Conservation (phyloP, 2,888 invertebrate species). For the Parnassius apollo region DNA sequence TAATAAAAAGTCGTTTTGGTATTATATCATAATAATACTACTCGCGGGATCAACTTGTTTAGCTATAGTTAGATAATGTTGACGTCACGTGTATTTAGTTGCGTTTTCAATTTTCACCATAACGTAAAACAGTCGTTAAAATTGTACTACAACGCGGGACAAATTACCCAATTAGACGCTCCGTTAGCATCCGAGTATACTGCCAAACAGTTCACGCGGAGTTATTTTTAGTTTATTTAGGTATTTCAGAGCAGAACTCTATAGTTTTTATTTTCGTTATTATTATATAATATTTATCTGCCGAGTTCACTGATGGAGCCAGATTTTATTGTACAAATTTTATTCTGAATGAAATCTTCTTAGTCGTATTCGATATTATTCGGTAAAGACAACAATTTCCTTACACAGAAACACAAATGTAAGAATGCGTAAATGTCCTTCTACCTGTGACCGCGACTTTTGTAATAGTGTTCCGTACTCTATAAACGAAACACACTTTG, state of each 20-base stretch:
- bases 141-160: constrained; percentile 1
- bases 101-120: not conserved
- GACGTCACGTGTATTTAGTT: not conserved
- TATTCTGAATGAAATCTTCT: not conserved
- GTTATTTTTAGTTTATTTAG: constrained; percentile 15
- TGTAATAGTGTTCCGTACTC: no score
- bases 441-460: no score
- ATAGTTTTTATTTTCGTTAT: constrained; percentile 1
- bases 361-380: no score
- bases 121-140: not conserved
- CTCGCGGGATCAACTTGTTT: no score
- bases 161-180: constrained; percentile 22
- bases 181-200: constrained; percentile 12
- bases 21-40: no score
- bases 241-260: constrained; percentile 14
- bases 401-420: no score
- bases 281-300: not conserved
- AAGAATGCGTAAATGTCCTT: no score
- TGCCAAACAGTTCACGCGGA: constrained; percentile 11
- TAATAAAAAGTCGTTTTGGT: no score
- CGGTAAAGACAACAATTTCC: no score
- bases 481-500: no score
- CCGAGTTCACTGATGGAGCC: not conserved
- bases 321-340: constrained; percentile 1
- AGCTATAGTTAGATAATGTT: not conserved